Conservation (phyloP, 2,797 vertebrate genomes). For the Myiotriccus ornatus region DNA sequence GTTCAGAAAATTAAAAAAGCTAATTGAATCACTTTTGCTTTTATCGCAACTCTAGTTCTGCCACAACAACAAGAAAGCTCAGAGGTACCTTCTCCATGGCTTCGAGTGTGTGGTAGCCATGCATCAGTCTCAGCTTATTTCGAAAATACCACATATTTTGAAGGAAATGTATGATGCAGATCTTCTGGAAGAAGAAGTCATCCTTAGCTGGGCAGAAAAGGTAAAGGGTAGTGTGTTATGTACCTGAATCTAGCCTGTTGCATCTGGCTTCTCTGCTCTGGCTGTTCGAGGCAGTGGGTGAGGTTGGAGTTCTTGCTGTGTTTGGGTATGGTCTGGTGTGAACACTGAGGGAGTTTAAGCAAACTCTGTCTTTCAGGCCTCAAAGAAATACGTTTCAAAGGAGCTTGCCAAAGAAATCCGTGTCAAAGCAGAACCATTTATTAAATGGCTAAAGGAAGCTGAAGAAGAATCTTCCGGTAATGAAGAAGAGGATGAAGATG, state of each 20-base stretch:
- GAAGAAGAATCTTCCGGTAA: slow-evolving; percentile 96
- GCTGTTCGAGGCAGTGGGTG: neutral
- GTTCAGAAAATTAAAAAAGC: neutral
- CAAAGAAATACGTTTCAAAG: slow-evolving; percentile 98
- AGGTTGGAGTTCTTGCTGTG: neutral
- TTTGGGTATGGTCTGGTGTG: neutral
- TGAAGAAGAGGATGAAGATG: slow-evolving; percentile 87
- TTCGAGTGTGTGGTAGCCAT: slow-evolving; percentile 96
- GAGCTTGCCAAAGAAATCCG: slow-evolving; percentile 99
- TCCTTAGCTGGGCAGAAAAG: slow-evolving; percentile 96
- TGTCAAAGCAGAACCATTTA: slow-evolving; percentile 93
- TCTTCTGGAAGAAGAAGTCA: slow-evolving; percentile 95
- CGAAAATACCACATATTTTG: slow-evolving; percentile 91
- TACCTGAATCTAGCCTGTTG: fast-evolving
- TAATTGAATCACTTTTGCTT: neutral
- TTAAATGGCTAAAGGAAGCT: slow-evolving; percentile 98
- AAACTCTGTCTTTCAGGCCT: slow-evolving; percentile 77
- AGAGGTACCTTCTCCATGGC: slow-evolving; percentile 92
- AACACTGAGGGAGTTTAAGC: no score
- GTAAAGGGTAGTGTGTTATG: slow-evolving; percentile 47
- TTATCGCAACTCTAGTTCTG: slow-evolving; percentile 89
- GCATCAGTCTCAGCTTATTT: slow-evolving; percentile 89
- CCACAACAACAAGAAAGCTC: slow-evolving; percentile 95
- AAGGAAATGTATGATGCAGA: slow-evolving; percentile 97
- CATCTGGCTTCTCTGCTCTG: fast-evolving